Base-by-base conservation (phyloP, 2,888 invertebrate genomes). In the Rhingia rostrata region DNA sequence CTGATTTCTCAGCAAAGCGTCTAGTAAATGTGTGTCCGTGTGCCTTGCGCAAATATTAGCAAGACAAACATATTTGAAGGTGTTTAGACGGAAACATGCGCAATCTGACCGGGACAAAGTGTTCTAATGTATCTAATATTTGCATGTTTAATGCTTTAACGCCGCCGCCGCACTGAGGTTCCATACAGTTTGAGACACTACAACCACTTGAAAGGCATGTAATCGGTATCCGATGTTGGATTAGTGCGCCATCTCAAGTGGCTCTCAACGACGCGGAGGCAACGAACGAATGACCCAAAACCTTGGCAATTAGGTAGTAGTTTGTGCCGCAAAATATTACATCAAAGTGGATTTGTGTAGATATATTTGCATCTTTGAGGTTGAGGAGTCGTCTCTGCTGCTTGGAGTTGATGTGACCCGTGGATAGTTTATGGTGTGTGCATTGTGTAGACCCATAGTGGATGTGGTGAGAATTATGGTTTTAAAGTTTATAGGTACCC, bases 81-180 rank as follows among this genome's bases (percentile, higher is more conserved):
- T 35, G 39, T 10, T 45, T 3, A 14, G 12, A 6, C 12, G 12
- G 14, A n/a, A 37, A 58, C 39, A 2, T 47, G 12, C 30, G 10
- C 32, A 37, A 49, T 63, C 54, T 43, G n/a, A 9, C 5, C 22
- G 10, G 37, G 45, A 45, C 43, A 61, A 51, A 72, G 51, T 37
- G 41, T 66, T 63, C 51, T 53, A 53, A 66, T 39, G 72, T 30
- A 45, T 49, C 6, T 10, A 22, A 35, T 63, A 45, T 70, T 63
- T 69, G 51, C 43, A 35, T 58, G 47, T 53, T 39, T 61, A 63
- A 69, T 78, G 49, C 33, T 54, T 70, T 78, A 41, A 33, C 35
- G 10, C 49, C 56, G 47, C 37, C 1, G 12, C 4, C 12, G 9
- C 12, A 10, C 10, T 45, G 45, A 6, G 12, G 14, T 4, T 35